A percentile compares a stretch with the other conserved stretches of the same genome.
Conservation (phyloP, 1,140 invertebrate species). For the Pseudomyrmex concolor region DNA sequence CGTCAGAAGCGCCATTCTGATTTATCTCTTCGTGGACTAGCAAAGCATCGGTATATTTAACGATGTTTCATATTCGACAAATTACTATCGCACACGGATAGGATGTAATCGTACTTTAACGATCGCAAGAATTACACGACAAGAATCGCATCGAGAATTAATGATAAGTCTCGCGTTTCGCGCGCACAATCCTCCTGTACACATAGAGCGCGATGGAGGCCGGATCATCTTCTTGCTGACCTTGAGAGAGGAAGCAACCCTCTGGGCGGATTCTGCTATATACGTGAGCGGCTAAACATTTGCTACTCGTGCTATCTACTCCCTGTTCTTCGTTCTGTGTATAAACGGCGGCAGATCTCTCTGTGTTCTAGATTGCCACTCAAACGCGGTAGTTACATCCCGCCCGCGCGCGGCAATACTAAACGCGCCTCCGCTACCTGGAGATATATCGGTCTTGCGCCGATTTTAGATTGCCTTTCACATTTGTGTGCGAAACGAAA, state of each 20-base stretch:
- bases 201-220: constrained; percentile 9
- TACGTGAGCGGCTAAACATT: constrained; percentile 48
- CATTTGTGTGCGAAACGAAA: constrained; percentile 20
- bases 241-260: constrained; percentile 52
- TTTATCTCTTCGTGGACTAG: constrained; percentile 15
- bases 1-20: not conserved
- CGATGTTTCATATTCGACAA: constrained; percentile 44
- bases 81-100: constrained; percentile 35
- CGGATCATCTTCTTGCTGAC: constrained; percentile 49
- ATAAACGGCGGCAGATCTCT: constrained; percentile 29
- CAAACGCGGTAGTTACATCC: constrained; percentile 45
- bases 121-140: constrained; percentile 42
- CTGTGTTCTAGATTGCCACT: constrained; percentile 27
- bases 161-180: constrained; percentile 31
- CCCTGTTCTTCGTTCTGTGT: constrained; percentile 53
- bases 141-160: constrained; percentile 47
- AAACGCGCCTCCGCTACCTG: constrained; percentile 36
- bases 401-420: constrained; percentile 9
- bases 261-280: constrained; percentile 23
- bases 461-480: constrained; percentile 58
- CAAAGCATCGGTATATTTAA: constrained; percentile 24
- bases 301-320: constrained; percentile 66
- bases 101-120: constrained; percentile 36
- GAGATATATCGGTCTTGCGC: constrained; percentile 44
- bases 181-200: constrained; percentile 12